Percentiles rank a stretch among this genome's conserved stretches.
phyloP scores from a whole-genome alignment of 2,797 vertebrate species.

The Myotis daubentonii region DNA sequence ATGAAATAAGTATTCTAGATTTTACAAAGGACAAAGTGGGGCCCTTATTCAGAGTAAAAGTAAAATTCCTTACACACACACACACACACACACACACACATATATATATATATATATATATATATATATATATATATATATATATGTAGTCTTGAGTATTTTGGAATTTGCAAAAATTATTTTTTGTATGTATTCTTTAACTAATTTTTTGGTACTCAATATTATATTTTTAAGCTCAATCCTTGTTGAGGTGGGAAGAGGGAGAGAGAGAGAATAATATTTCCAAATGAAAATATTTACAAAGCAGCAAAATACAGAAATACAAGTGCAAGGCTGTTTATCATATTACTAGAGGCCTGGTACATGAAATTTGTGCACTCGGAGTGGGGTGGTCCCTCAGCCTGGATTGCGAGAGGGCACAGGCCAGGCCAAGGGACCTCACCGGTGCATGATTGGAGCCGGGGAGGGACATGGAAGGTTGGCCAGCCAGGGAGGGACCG shows the following conservation, averaged over 20 bases:
- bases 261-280: not conserved
- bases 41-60: not conserved
- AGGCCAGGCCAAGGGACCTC: no score
- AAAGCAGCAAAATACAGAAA: not conserved
- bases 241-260: not conserved
- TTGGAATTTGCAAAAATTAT: not conserved
- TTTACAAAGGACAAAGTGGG: not conserved
- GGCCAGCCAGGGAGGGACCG: no score
- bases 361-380: no score
- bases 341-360: not conserved
- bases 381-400: no score
- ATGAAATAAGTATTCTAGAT: not conserved
- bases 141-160: not conserved
- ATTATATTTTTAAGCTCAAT: not conserved
- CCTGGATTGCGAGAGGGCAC: no score
- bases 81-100: fast-evolving
- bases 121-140: not conserved
- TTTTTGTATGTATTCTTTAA: not conserved
- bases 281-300: not conserved
- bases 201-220: not conserved
- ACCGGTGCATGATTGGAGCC: no score
- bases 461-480: no score
- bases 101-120: not conserved
- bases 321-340: not conserved
- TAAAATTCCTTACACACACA: not conserved